Conservation (phyloP, 2,797 vertebrate genomes). For the Cebuella pygmaea region DNA sequence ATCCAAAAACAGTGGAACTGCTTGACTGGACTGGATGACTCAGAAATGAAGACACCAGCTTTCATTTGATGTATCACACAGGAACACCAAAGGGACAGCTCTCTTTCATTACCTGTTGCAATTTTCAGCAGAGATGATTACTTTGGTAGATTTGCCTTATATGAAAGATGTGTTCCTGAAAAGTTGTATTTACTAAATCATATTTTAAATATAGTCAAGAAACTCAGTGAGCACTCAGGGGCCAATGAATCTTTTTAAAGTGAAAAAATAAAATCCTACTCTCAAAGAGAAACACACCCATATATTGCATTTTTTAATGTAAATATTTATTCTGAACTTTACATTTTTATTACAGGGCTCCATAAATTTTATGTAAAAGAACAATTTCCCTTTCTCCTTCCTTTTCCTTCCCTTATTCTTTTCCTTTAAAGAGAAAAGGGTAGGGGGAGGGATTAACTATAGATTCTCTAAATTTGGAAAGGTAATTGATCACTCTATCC, state of each 20-base stretch:
- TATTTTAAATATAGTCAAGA: background rate
- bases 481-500: slow-evolving; percentile 20
- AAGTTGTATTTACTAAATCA: background rate
- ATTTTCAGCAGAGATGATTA: slow-evolving; percentile 38
- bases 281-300: background rate
- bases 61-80: background rate
- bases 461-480: slow-evolving; percentile 25
- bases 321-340: background rate
- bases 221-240: background rate
- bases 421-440: slow-evolving; percentile 33
- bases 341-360: background rate
- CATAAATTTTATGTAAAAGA: background rate
- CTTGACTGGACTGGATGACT: background rate
- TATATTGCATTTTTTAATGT: background rate
- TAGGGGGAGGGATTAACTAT: background rate
- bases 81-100: background rate
- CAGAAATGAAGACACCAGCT: background rate
- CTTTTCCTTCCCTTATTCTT: slow-evolving; percentile 23
- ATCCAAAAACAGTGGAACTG: background rate
- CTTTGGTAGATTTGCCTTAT: background rate
- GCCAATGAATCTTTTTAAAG: background rate
- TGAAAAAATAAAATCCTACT: background rate
- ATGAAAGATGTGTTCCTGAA: slow-evolving; percentile 1
- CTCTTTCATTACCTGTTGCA: background rate
- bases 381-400: slow-evolving; percentile 40